Base-by-base conservation (phyloP, 2,888 invertebrate species). In the Aspidiotus rigidus region DNA sequence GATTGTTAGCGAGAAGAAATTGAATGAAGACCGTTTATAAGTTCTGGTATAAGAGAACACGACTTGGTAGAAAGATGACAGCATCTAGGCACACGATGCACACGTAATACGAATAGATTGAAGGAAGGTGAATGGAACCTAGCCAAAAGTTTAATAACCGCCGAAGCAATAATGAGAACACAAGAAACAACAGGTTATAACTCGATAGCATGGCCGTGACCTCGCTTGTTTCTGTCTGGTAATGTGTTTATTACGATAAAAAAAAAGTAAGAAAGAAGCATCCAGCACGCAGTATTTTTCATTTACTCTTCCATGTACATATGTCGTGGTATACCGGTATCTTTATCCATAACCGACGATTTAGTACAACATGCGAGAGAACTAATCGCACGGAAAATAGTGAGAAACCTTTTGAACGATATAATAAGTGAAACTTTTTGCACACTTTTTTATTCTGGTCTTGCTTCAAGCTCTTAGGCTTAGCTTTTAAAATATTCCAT, bases 121-220 rank as follows among this genome's bases (percentile, higher is more conserved):
- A 59, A 41, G 17, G 17, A 56, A 64, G 64, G 64, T 64, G 64
- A 64, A 64, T 57, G 64, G 57, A 57, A 64, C 64, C 41, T 64
- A 55, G 57, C 57, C 64, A 55, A 64, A 64, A 64, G 64, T 64
- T 64, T 64, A 64, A 64, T 64, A 64, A 64, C 64, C 64, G 59
- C 59, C 59, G 57, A 11, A 42, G 64, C 56, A 64, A 42, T 57
- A 64, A 64, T 42, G 56, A 64, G 42, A 56, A 57, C 63, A 15
- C 55, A 55, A 64, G 55, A 8, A 64, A 57, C 64, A 64, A 64
- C 64, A 64, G 64, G 64, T 64, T 64, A 64, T 64, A 57, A 64
- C 42, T 64, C 57, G 64, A 64, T 64, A 54, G 56, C 42, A 28
- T 57, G 64, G 64, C 64, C 64, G 64, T 64, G 64, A 57, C 64